Evolutionary conservation across 1,140 invertebrate species (phyloP).

Genomic region (Drosophila micromelanica): DNA sequence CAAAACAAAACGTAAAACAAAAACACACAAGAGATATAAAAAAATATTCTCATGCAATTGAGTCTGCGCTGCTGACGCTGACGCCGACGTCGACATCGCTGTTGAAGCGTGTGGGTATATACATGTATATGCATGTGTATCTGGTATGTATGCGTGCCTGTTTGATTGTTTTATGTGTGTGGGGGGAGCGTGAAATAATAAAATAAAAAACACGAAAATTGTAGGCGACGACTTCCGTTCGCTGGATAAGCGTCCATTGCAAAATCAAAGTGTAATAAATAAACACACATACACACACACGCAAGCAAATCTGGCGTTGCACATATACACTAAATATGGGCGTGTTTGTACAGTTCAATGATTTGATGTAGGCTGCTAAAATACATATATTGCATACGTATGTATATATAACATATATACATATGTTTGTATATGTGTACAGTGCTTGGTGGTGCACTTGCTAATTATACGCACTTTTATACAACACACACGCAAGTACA

Average conservation of each 20-base stretch:
- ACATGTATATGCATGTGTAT: constrained; percentile 23
- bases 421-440: constrained; percentile 6
- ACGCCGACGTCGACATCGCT: constrained; percentile 20
- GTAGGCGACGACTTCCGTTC: constrained; percentile 78
- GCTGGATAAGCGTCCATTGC: constrained; percentile 69
- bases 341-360: constrained; percentile 79
- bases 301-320: constrained; percentile 34
- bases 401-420: neutral
- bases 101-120: constrained; percentile 55
- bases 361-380: constrained; percentile 39
- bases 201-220: constrained; percentile 71
- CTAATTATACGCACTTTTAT: constrained; percentile 72
- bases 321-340: constrained; percentile 68
- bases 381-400: neutral
- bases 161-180: constrained; percentile 44
- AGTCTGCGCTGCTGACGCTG: constrained; percentile 57
- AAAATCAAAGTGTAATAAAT: constrained; percentile 75
- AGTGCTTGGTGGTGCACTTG: constrained; percentile 48
- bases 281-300: constrained; percentile 42
- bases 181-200: constrained; percentile 63
- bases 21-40: constrained; percentile 39
- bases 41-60: constrained; percentile 78
- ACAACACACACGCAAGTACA: constrained; percentile 18
- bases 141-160: constrained; percentile 27
- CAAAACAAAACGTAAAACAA: constrained; percentile 59